Evolutionary conservation across 2,888 invertebrate species (phyloP), one percentile per base, ranked within the genome.

Genomic region (Drosophila flavopinicola): DNA sequence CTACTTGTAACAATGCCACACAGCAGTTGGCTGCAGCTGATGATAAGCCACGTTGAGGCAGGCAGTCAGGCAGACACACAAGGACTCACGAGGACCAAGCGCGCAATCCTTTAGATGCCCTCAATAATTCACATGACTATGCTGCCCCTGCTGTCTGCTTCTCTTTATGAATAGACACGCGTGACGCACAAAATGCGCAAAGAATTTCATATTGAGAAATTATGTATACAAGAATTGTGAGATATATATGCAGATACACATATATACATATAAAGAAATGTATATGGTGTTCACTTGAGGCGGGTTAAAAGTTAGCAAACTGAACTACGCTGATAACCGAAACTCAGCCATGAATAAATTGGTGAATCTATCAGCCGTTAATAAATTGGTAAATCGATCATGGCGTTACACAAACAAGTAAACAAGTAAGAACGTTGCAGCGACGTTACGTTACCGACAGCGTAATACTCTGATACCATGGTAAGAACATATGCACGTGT

Each of bases 21-120:
- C 13, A 13, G 30, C 13, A 13, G 30, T 10, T 45, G 24, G 44
- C 53, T 45, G 25, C 75, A 53, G 45, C 37, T 39, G 66, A 41
- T 66, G 84, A 79, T 79, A 85, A 85, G 85, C 79, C 83, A 82
- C 78, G 79, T 69, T 65, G 60, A 57, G 48, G n/a, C 51, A 38
- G 20, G 17, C 48, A 24, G 4, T 5, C 24, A 32, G n/a, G 1
- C 30, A 15, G 20, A 23, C 23, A 45, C 37, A 10, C 29, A 54
- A 60, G 39, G 35, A 39, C 41, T 25, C 15, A 33, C 38, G 44
- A 64, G 45, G 42, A 38, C 53, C n/a, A 9, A 10, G 27, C 24
- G 32, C 35, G 25, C 70, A 61, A 68, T 59, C 59, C 75, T 69
- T 72, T 47, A 23, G 51, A 24, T 23, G 54, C n/a, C 39, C 58